Evolutionary conservation across 2,113 vertebrate species (phyloP).

Genomic region (Nerophis ophidion): DNA sequence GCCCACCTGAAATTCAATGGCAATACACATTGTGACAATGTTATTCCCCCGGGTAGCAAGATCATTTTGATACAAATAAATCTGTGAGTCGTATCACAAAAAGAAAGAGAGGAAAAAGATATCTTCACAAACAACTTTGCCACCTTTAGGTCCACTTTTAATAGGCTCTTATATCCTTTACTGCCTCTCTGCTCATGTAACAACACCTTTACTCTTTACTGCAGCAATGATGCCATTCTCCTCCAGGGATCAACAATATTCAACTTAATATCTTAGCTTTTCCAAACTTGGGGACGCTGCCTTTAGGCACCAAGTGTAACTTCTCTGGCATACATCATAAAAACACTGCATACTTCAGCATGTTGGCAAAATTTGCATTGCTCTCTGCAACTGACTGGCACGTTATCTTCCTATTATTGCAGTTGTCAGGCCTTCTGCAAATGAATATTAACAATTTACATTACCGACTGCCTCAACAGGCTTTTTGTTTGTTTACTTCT

Average conservation of each 20-base stretch:
- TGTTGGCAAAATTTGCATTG: slow-evolving; percentile 27
- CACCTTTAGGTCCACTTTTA: slow-evolving; percentile 28
- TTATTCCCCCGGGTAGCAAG: slow-evolving; percentile 1
- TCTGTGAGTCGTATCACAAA: not conserved
- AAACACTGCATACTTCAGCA: slow-evolving; percentile 10
- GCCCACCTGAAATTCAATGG: slow-evolving; percentile 73
- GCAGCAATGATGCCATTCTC: slow-evolving; percentile 24
- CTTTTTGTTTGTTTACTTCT: slow-evolving; percentile 35
- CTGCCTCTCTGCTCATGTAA: slow-evolving; percentile 30
- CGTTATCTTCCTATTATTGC: slow-evolving; percentile 24
- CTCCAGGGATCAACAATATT: slow-evolving; percentile 44
- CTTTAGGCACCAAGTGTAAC: slow-evolving; percentile 13
- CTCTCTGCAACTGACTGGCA: slow-evolving; percentile 22
- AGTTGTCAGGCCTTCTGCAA: slow-evolving; percentile 36
- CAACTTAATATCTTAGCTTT: slow-evolving; percentile 38
- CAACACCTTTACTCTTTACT: slow-evolving; percentile 28
- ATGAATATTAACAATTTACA: slow-evolving; percentile 44
- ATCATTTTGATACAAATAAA: slow-evolving; percentile 22
- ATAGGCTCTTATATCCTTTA: slow-evolving; percentile 39
- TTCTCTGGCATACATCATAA: slow-evolving; percentile 2
- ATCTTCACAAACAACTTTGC: slow-evolving; percentile 8
- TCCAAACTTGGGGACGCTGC: slow-evolving; percentile 13
- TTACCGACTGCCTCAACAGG: slow-evolving; percentile 51
- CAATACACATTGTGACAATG: not conserved
- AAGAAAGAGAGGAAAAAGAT: not conserved